Evolutionary conservation across 2,888 invertebrate species (phyloP).

Genomic region (Halictus ligatus): DNA sequence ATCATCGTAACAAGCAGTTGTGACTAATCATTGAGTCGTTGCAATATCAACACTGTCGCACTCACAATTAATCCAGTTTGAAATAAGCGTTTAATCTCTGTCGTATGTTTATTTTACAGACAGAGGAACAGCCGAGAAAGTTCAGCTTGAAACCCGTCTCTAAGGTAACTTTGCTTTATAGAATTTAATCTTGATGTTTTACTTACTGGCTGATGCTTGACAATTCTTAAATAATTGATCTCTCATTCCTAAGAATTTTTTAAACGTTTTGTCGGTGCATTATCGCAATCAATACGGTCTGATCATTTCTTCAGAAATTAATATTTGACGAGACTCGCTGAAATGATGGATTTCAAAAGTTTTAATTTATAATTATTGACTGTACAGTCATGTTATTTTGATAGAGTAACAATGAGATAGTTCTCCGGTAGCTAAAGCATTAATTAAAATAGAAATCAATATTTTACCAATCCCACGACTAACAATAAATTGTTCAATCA

Average conservation of each 20-base stretch:
- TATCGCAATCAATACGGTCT: no score
- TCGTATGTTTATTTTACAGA: constrained; percentile 70
- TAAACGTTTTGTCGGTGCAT: no score
- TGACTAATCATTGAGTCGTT: constrained; percentile 30
- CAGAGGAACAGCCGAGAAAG: constrained; percentile 77
- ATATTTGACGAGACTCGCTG: no score
- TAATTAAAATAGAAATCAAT: neutral
- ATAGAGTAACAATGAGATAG: neutral
- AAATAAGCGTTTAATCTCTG: neutral
- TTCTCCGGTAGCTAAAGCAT: neutral
- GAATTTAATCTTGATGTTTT: neutral
- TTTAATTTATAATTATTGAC: no score
- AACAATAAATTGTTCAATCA: constrained; percentile 23
- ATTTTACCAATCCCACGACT: neutral
- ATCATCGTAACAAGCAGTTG: constrained; percentile 31
- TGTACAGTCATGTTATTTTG: neutral
- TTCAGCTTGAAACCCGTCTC: constrained; percentile 74
- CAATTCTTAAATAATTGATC: neutral
- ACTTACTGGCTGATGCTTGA: neutral
- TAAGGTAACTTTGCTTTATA: constrained; percentile 71
- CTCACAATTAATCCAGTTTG: neutral
- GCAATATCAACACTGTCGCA: neutral
- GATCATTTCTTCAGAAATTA: no score
- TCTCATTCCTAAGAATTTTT: neutral
- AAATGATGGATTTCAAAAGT: no score